phyloP scores from a whole-genome alignment of 2,888 invertebrate species.

The Imbricaverruca yamaguchii region DNA sequence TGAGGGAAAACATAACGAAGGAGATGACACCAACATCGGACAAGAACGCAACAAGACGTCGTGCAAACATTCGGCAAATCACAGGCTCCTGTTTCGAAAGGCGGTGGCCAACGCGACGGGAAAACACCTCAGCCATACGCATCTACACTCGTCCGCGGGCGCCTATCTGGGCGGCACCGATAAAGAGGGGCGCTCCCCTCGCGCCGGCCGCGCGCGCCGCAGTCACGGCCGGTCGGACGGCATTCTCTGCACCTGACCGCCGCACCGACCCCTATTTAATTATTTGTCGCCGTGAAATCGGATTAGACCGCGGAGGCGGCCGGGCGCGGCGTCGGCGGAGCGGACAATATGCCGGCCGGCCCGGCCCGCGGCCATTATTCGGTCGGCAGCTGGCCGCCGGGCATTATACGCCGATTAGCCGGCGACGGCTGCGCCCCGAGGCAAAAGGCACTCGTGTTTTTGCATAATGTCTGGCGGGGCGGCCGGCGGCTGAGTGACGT shows the following conservation, averaged over 20 bases:
- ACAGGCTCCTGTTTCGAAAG: no score
- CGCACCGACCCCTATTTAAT: slow-evolving; percentile 14
- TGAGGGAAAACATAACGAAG: no score
- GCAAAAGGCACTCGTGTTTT: slow-evolving; percentile 21
- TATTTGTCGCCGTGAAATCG: slow-evolving; percentile 23
- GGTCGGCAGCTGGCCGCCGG: neutral
- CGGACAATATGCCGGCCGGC: neutral
- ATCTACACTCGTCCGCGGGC: neutral
- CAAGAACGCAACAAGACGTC: no score
- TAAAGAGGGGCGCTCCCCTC: neutral
- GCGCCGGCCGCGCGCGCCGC: neutral
- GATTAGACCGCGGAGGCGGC: slow-evolving; percentile 10
- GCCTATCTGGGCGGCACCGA: neutral
- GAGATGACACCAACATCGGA: no score
- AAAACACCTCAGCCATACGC: no score
- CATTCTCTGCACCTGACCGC: slow-evolving; percentile 18
- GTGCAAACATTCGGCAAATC: no score
- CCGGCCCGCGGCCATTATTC: neutral
- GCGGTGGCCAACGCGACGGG: no score
- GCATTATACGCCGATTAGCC: slow-evolving; percentile 19
- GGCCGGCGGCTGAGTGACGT: neutral
- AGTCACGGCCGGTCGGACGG: neutral
- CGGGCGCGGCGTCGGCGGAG: neutral
- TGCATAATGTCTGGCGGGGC: neutral
- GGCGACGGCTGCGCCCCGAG: neutral